Evolutionary conservation across 1,140 invertebrate genomes (phyloP).

Genomic region (Wasmannia auropunctata): DNA sequence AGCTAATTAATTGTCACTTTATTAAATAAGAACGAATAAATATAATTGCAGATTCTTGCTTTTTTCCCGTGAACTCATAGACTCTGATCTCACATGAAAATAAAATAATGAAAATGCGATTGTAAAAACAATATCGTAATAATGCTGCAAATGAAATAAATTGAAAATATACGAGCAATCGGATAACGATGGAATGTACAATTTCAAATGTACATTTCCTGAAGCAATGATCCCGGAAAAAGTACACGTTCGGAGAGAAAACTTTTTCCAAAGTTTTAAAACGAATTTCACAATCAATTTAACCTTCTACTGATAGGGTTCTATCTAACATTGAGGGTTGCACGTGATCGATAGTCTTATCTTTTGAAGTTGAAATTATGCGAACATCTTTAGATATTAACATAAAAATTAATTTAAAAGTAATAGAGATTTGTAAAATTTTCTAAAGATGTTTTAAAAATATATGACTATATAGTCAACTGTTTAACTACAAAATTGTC

Average conservation of each 20-base stretch:
- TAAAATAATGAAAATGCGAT: constrained; percentile 27
- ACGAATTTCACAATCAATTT: constrained; percentile 59
- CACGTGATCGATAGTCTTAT: constrained; percentile 36
- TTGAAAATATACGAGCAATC: constrained; percentile 36
- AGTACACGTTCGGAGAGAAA: constrained; percentile 33
- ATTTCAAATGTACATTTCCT: constrained; percentile 53
- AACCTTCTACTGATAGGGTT: constrained; percentile 51
- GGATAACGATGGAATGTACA: constrained; percentile 38
- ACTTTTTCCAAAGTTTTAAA: constrained; percentile 53
- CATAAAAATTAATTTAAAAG: constrained; percentile 13
- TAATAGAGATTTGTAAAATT: neutral
- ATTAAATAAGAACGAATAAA: neutral
- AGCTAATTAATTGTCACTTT: constrained; percentile 7
- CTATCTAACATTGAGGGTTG: constrained; percentile 41
- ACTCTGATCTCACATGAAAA: neutral
- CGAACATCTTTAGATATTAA: neutral
- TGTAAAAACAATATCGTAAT: constrained; percentile 50
- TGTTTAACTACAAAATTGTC: neutral
- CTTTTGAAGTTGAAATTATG: constrained; percentile 19
- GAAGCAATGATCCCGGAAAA: constrained; percentile 53
- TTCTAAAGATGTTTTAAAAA: neutral
- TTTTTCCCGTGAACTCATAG: neutral
- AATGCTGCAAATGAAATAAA: constrained; percentile 33
- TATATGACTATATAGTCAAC: neutral
- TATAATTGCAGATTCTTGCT: neutral